Percentiles rank a stretch among this genome's conserved stretches.
Evolutionary conservation across 1,140 invertebrate species (phyloP).

Genomic region (Aphidius ervi): DNA sequence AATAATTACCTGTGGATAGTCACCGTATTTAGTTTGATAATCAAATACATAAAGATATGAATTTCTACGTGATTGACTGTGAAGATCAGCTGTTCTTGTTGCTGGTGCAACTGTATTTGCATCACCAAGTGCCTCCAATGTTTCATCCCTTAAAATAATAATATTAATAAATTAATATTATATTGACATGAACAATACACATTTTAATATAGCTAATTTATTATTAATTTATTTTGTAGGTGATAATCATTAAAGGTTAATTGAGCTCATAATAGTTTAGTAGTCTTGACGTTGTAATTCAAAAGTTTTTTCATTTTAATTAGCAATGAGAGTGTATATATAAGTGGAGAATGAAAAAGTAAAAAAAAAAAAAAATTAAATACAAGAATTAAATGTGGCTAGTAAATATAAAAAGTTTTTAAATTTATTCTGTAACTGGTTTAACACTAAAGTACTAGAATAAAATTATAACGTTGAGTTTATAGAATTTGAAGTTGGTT

Average conservation of each 20-base stretch:
- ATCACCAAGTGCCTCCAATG: conserved; percentile 89
- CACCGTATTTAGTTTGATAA: conserved; percentile 88
- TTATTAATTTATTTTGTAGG: not conserved
- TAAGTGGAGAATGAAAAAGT: too few relatives aligned
- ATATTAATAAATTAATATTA: not conserved
- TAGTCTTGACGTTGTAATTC: too few relatives aligned
- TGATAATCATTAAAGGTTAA: not conserved
- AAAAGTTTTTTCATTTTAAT: too few relatives aligned
- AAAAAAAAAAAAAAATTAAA: too few relatives aligned
- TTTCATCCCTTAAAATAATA: conserved; percentile 73
- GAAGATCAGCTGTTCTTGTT: conserved; percentile 85
- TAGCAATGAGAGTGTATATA: too few relatives aligned
- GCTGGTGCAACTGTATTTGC: conserved; percentile 90
- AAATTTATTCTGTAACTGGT: too few relatives aligned
- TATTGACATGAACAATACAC: not conserved
- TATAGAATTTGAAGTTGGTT: too few relatives aligned
- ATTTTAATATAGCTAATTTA: not conserved
- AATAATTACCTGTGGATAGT: conserved; percentile 79
- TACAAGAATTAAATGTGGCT: too few relatives aligned
- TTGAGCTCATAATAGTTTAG: too few relatives aligned
- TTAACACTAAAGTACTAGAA: too few relatives aligned
- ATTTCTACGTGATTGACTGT: conserved; percentile 76
- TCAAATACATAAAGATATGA: conserved; percentile 92
- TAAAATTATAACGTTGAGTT: too few relatives aligned
- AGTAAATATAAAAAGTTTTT: too few relatives aligned